A percentile compares a stretch with the other conserved stretches of the same genome.
These are phyloP conservation scores for Eucriotettix oculatus DNA, from an alignment of 2,888 invertebrate genomes.

Conservation along the genomic window DNA sequence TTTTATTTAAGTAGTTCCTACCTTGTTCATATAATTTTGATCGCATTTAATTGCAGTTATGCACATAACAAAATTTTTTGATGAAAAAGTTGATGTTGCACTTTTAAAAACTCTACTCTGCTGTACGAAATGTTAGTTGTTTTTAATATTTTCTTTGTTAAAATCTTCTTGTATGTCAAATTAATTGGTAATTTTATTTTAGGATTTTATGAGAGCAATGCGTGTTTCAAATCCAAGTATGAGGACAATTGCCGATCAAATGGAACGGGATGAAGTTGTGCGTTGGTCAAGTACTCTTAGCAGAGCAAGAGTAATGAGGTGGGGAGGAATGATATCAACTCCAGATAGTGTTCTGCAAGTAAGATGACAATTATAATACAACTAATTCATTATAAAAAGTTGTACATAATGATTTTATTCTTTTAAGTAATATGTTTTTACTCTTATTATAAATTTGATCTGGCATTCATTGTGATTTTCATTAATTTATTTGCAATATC, in stretches of 20 bases:
- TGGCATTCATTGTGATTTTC: too few relatives aligned
- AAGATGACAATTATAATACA: constrained; percentile 13
- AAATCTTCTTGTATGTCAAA: too few relatives aligned
- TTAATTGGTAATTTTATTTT: constrained; percentile 13
- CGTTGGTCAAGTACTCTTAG: constrained; percentile 74
- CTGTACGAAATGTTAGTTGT: too few relatives aligned
- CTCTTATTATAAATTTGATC: too few relatives aligned
- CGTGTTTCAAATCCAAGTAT: constrained; percentile 81
- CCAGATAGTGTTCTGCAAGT: constrained; percentile 89
- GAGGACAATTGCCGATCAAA: constrained; percentile 81
- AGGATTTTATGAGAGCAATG: constrained; percentile 89
- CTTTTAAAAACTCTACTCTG: too few relatives aligned
- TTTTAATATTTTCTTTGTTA: not conserved
- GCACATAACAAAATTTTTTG: too few relatives aligned
- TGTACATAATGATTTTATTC: too few relatives aligned
- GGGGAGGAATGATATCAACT: constrained; percentile 98
- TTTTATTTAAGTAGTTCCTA: not conserved
- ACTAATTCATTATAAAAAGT: not conserved
- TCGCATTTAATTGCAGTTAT: too few relatives aligned
- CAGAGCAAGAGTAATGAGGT: constrained; percentile 77
- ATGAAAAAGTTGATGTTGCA: too few relatives aligned
- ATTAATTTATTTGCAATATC: too few relatives aligned
- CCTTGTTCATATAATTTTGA: too few relatives aligned
- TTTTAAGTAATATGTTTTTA: too few relatives aligned
- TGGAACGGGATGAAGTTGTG: constrained; percentile 85